Conservation (phyloP, 1,140 invertebrate genomes). For the Papilio machaon region DNA sequence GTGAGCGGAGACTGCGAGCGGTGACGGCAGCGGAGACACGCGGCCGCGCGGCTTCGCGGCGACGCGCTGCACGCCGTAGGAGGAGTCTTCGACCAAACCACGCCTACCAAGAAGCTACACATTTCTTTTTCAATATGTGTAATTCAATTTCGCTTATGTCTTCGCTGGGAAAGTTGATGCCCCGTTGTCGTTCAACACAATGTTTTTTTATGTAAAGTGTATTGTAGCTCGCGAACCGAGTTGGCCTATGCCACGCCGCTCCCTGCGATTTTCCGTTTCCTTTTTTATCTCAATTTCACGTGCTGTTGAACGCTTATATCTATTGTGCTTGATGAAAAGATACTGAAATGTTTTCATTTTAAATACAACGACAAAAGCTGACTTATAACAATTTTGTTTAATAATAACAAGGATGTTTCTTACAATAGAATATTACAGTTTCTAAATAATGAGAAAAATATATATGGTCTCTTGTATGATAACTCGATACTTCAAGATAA, state of each 20-base stretch:
- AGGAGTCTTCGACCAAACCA: conserved; percentile 74
- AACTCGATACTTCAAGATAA: not conserved
- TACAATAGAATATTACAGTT: not conserved
- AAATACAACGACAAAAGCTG: conserved; percentile 32
- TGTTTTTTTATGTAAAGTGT: conserved; percentile 82
- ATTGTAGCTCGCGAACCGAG: conserved; percentile 79
- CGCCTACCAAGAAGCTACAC: conserved; percentile 81
- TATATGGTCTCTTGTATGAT: not conserved
- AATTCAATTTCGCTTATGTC: conserved; percentile 82
- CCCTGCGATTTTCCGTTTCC: conserved; percentile 70
- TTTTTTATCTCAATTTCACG: conserved; percentile 72
- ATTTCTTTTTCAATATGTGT: conserved; percentile 82
- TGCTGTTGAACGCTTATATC: conserved; percentile 68
- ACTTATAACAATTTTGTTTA: conserved; percentile 29
- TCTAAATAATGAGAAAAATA: not conserved
- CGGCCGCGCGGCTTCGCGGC: conserved; percentile 50
- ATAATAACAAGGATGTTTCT: conserved; percentile 26
- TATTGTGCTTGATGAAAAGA: conserved; percentile 63
- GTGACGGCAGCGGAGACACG: conserved; percentile 47
- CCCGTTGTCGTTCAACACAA: conserved; percentile 80
- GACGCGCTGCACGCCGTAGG: conserved; percentile 68
- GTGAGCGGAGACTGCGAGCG: conserved; percentile 51
- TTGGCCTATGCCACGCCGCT: conserved; percentile 67
- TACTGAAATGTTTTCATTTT: conserved; percentile 39
- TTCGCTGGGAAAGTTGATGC: conserved; percentile 82